Percentiles rank a stretch among this genome's conserved stretches.
phyloP scores from a whole-genome alignment of 1,140 invertebrate species.

The Ceratina japonica region DNA sequence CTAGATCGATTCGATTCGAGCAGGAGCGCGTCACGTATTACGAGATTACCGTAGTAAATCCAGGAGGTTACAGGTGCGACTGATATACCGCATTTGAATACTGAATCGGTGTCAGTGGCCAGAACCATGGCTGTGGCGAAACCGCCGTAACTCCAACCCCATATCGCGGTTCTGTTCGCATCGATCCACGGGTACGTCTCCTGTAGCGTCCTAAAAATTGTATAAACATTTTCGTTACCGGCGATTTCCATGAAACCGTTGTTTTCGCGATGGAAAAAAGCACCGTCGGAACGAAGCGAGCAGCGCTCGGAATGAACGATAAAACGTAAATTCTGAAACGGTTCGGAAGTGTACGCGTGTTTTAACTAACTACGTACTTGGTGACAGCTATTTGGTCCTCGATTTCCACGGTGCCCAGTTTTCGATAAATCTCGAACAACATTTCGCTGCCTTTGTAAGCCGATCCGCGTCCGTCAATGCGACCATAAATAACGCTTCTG shows the following conservation, averaged over 20 bases:
- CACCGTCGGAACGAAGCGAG: no score
- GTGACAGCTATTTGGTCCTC: conserved; percentile 83
- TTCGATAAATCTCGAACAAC: conserved; percentile 80
- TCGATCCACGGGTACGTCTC: conserved; percentile 85
- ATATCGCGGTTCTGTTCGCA: conserved; percentile 84
- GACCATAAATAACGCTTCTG: conserved; percentile 81
- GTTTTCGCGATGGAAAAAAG: background rate
- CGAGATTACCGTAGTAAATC: conserved; percentile 88
- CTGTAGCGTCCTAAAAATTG: conserved; percentile 80
- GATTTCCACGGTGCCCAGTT: conserved; percentile 83
- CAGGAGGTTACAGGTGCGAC: conserved; percentile 90
- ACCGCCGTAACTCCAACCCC: conserved; percentile 87
- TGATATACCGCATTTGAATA: conserved; percentile 83
- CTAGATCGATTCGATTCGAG: background rate
- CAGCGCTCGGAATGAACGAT: no score
- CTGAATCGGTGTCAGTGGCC: conserved; percentile 79
- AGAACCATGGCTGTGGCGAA: conserved; percentile 77
- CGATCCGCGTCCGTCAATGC: conserved; percentile 84
- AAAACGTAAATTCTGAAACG: no score
- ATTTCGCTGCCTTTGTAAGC: conserved; percentile 82
- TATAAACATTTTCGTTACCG: background rate
- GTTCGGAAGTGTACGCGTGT: no score
- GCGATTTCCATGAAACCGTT: background rate
- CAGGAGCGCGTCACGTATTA: background rate
- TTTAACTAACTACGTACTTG: conserved; percentile 76